A percentile compares a stretch with the other conserved stretches of the same genome.
Conservation (phyloP, 2,888 invertebrate species). For the Syrista parreyssii region DNA sequence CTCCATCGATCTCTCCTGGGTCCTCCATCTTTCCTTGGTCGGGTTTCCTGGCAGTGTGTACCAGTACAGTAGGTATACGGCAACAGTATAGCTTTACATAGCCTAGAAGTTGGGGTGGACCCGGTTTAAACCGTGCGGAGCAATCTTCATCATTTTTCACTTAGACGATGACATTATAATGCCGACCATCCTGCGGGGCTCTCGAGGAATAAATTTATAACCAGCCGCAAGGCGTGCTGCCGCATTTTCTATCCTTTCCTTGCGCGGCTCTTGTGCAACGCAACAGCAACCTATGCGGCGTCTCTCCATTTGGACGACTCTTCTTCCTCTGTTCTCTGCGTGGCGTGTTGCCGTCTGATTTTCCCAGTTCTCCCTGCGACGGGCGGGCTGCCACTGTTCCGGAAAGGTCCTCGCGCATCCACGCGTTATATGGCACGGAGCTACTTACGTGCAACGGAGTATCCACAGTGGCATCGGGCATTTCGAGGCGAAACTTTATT, state of each 20-base stretch:
- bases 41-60: background rate
- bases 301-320: background rate
- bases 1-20: constrained; percentile 9
- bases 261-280: background rate
- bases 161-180: constrained; percentile 5
- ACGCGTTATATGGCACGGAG: background rate
- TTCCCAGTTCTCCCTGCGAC: background rate
- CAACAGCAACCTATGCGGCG: background rate
- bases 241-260: background rate
- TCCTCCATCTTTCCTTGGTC: constrained; percentile 5
- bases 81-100: background rate
- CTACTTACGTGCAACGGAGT: too few species aligned
- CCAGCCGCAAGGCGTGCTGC: background rate
- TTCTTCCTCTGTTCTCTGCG: too few species aligned
- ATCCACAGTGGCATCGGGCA: background rate
- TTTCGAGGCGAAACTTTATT: background rate
- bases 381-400: background rate
- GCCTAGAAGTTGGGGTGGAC: background rate
- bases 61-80: background rate
- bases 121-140: background rate
- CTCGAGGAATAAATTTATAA: background rate
- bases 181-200: background rate
- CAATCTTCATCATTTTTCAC: constrained; percentile 4
- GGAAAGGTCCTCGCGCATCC: background rate
- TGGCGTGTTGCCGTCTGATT: background rate